Percentiles rank a stretch among this genome's conserved stretches.
phyloP scores from a whole-genome alignment of 2,797 vertebrate genomes.

The Gallirallus australis region DNA sequence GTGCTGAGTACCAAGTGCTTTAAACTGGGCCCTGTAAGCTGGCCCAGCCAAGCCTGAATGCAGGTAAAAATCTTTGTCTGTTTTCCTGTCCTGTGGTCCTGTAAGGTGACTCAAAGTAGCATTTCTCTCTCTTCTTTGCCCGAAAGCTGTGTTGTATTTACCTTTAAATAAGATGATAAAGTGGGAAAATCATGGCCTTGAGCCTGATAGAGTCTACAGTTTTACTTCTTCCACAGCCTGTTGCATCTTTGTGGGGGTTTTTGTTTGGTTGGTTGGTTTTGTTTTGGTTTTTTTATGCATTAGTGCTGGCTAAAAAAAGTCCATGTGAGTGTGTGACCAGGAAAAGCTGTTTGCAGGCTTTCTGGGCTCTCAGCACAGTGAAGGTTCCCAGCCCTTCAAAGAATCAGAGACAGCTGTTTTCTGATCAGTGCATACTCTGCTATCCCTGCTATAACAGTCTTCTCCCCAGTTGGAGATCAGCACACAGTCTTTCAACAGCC shows the following conservation, averaged over 20 bases:
- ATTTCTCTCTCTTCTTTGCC: not conserved
- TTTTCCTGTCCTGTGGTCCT: not conserved
- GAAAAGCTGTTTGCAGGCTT: not conserved
- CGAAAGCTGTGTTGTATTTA: not conserved
- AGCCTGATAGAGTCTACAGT: not conserved
- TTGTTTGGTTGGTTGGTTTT: no score
- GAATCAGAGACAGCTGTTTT: not conserved
- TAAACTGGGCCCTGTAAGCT: not conserved
- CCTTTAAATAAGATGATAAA: not conserved
- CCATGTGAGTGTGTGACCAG: accelerated
- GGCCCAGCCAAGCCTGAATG: not conserved
- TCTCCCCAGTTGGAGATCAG: not conserved
- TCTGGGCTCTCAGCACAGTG: not conserved
- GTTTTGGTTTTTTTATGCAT: not conserved
- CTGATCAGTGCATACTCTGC: not conserved
- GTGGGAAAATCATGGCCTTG: not conserved
- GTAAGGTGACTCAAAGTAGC: not conserved
- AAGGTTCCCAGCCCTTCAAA: not conserved
- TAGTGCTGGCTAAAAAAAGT: not conserved
- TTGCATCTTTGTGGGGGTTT: not conserved
- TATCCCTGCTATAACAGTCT: not conserved
- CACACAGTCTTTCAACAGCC: not conserved
- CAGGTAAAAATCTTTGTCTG: not conserved
- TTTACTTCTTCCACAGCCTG: not conserved
- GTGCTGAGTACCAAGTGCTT: not conserved